Evolutionary conservation across 2,113 vertebrate species (phyloP).

Genomic region (Hypocryptadius cinnamomeus): DNA sequence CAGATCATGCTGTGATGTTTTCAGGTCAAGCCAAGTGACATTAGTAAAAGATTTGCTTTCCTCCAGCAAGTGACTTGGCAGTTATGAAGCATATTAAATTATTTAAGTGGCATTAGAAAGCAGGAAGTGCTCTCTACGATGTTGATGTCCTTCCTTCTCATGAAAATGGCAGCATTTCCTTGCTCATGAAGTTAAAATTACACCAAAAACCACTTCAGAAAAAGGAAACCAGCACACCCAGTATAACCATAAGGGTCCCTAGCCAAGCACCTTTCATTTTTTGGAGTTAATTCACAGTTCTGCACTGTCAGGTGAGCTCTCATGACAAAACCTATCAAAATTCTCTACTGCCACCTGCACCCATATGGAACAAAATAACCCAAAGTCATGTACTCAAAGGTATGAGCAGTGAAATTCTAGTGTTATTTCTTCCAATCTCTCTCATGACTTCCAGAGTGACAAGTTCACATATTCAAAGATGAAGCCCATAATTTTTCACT

Average conservation of each 20-base stretch:
- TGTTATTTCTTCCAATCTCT: neutral
- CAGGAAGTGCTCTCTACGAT: neutral
- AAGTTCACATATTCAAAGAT: neutral
- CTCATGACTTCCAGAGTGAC: neutral
- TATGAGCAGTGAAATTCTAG: neutral
- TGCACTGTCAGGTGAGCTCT: neutral
- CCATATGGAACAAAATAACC: neutral
- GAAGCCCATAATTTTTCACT: neutral
- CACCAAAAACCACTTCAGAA: neutral
- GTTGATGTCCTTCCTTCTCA: neutral
- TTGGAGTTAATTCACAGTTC: neutral
- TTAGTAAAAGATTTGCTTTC: neutral
- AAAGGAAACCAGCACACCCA: neutral
- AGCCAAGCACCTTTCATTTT: neutral
- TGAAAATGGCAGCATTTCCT: neutral
- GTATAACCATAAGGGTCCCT: neutral
- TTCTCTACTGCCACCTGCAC: neutral
- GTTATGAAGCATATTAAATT: neutral
- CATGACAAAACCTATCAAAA: neutral
- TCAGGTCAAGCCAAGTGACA: neutral
- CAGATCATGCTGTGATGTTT: neutral
- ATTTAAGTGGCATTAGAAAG: neutral
- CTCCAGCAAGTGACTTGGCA: neutral
- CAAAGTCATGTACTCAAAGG: neutral
- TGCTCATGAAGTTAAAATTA: neutral